phyloP scores from a whole-genome alignment of 2,888 invertebrate species.

The Bembecia ichneumoniformis region DNA sequence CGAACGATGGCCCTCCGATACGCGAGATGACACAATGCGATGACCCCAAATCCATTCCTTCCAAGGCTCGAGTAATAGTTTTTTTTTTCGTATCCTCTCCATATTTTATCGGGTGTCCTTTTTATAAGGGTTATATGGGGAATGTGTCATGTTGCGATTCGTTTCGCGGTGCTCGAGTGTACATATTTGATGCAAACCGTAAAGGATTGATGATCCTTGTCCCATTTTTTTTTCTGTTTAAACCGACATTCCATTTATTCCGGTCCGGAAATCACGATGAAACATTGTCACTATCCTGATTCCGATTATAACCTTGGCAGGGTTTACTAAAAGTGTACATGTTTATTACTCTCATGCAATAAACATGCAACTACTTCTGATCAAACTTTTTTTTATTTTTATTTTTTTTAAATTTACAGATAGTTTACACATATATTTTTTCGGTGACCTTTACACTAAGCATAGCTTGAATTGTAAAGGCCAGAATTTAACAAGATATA shows the following conservation, averaged over 20 bases:
- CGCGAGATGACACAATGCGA: constrained; percentile 61
- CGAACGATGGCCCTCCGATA: constrained; percentile 52
- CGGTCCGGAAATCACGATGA: not conserved
- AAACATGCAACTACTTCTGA: no score
- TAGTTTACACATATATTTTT: no score
- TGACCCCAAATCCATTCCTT: constrained; percentile 57
- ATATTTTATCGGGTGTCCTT: constrained; percentile 50
- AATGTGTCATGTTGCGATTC: constrained; percentile 48
- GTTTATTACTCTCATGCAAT: no score
- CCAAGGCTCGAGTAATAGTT: constrained; percentile 48
- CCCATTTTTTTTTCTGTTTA: constrained; percentile 32
- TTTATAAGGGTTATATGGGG: constrained; percentile 56
- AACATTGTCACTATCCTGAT: not conserved
- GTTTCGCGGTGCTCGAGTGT: constrained; percentile 32
- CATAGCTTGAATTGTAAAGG: no score
- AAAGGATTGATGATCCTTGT: constrained; percentile 20
- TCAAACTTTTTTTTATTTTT: no score
- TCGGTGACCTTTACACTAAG: no score
- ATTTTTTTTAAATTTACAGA: no score
- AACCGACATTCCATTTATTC: constrained; percentile 40
- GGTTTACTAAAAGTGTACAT: no score
- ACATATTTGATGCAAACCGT: constrained; percentile 46
- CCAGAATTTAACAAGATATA: no score
- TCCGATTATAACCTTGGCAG: not conserved
- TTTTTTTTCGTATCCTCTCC: constrained; percentile 45